A percentile compares a stretch with the other conserved stretches of the same genome.
These are phyloP conservation scores for Leucoraja ocellata DNA, from an alignment of 2,797 vertebrate species.

Conservation along the genomic window DNA sequence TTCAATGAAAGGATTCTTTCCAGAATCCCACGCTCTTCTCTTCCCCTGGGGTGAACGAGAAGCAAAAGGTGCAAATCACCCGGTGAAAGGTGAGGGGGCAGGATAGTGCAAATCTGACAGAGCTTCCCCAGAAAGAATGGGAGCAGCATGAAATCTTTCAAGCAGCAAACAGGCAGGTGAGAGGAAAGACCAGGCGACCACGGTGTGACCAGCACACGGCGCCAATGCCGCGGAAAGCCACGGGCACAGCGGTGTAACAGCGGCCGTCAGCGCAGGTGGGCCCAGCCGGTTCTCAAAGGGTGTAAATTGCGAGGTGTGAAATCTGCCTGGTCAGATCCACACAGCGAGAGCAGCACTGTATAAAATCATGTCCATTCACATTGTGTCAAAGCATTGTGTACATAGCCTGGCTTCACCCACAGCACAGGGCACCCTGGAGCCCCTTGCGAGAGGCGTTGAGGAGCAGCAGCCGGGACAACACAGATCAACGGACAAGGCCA, in stretches of 20 bases:
- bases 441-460: neutral
- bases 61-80: neutral
- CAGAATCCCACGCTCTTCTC: neutral
- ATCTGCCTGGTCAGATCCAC: neutral
- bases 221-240: neutral
- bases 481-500: neutral
- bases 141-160: neutral
- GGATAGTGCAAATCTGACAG: neutral
- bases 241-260: neutral
- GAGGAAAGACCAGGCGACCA: neutral
- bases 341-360: conserved; percentile 10
- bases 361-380: neutral
- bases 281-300: neutral
- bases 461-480: neutral
- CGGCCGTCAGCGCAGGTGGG: neutral
- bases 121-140: neutral
- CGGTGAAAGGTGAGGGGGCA: neutral
- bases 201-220: conserved; percentile 14
- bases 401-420: neutral
- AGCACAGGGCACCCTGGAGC: neutral
- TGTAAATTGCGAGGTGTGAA: neutral
- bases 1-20: neutral
- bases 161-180: neutral
- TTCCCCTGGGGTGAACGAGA: neutral
- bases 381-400: neutral